A percentile compares a stretch with the other conserved stretches of the same genome.
Conservation (phyloP, 2,113 vertebrate genomes). For the Stegastes partitus region DNA sequence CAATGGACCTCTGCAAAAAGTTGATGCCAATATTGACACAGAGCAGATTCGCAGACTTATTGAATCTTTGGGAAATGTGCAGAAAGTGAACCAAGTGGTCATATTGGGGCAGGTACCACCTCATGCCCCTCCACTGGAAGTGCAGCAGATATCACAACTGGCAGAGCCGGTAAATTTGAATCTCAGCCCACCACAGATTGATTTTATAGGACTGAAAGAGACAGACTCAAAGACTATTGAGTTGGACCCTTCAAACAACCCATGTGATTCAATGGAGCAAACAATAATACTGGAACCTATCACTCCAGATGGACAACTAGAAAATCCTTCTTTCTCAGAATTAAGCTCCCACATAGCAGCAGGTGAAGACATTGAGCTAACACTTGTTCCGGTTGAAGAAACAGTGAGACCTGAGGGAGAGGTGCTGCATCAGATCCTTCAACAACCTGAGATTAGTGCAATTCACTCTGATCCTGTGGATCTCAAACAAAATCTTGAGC, state of each 20-base stretch:
- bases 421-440: conserved; percentile 57
- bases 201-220: conserved; percentile 61
- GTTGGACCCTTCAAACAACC: conserved; percentile 40
- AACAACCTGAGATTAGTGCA: conserved; percentile 26
- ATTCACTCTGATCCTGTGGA: conserved; percentile 46
- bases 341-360: conserved; percentile 46
- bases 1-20: conserved; percentile 80
- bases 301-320: conserved; percentile 72
- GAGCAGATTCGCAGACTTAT: conserved; percentile 84
- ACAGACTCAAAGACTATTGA: conserved; percentile 34
- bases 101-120: conserved; percentile 81
- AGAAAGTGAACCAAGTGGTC: conserved; percentile 84
- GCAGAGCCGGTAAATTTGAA: conserved; percentile 57
- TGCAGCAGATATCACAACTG: conserved; percentile 64
- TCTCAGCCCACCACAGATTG: conserved; percentile 57
- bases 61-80: conserved; percentile 84
- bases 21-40: conserved; percentile 82
- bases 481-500: conserved; percentile 63
- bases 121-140: conserved; percentile 66
- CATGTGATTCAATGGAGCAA: conserved; percentile 67
- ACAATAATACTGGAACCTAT: conserved; percentile 79
- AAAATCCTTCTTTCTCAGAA: conserved; percentile 63
- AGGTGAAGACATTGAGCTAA: conserved; percentile 53
- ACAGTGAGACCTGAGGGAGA: conserved; percentile 42
- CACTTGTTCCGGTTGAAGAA: conserved; percentile 45